Base-by-base conservation (phyloP, 2,113 vertebrate species). In the Erythrolamprus reginae region DNA sequence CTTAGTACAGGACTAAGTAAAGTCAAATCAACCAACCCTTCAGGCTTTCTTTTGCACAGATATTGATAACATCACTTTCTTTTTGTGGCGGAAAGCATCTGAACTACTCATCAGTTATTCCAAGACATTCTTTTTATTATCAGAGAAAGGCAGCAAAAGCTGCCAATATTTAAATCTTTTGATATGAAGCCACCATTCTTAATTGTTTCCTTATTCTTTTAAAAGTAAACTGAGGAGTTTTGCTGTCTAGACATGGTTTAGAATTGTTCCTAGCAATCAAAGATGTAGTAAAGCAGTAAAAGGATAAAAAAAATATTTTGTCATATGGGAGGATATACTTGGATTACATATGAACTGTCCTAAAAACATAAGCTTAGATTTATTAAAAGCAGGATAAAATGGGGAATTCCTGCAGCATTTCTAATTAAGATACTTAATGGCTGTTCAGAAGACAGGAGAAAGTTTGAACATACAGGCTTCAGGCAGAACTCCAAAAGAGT, bases 181-280 rank as follows among this genome's bases (percentile, higher is more conserved):
- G 83, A 93, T 89, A 92, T 92, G 90, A 90, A 93, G 86, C 83
- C 88, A 94, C 91, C 51, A 50, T 5, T 70, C 5, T 38, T 33
- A 21, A 82, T 48, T 58, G 12, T 55, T 33, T 28, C 0, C 90
- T 77, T 48, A 93, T 93, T 92, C 94, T 93, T 93, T 90, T 94
- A 85, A 90, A 90, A 77, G 28, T 45, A 93, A 96, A 95, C 93
- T 92, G 88, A 90, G 28, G 38, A 92, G 77, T 91, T 95, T 94
- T 89, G 55, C 89, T 92, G 95, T 95, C 95, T 95, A 96, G 94
- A 95, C 95, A 88, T 33, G 92, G 94, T 95, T 96, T 95, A 95
- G 91, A 61, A 93, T 92, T 12, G 93, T 89, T 95, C 21, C 55
- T 6, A 92, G 82, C 10, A 0, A 94, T 51, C 92, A 95, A 84